Percentiles rank a stretch among this genome's conserved stretches.
phyloP scores from a whole-genome alignment of 2,888 invertebrate genomes.

The Pomacea canaliculata region DNA sequence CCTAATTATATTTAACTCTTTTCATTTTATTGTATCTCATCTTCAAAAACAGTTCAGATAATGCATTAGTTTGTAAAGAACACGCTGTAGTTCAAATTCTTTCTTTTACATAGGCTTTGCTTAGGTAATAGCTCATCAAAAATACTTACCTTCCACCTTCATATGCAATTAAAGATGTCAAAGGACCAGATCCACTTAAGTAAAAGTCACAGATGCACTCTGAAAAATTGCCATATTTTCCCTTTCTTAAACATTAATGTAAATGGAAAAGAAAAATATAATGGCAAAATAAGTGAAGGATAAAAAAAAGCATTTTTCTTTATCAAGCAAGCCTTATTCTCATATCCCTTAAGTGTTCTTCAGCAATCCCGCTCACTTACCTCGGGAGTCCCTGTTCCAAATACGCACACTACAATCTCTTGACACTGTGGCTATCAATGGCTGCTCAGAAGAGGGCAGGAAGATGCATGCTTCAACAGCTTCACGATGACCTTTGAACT shows the following conservation, averaged over 20 bases:
- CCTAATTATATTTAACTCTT: neutral
- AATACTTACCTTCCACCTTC: slow-evolving; percentile 57
- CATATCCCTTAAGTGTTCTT: neutral
- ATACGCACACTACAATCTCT: slow-evolving; percentile 68
- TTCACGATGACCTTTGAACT: slow-evolving; percentile 64
- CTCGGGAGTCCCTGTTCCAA: slow-evolving; percentile 68
- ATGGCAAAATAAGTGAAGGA: neutral
- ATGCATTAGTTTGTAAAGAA: neutral
- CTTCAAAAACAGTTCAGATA: neutral
- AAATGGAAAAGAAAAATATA: neutral
- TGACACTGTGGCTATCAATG: slow-evolving; percentile 66
- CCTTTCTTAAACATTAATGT: too few species aligned
- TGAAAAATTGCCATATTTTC: slow-evolving; percentile 34
- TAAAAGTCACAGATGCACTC: slow-evolving; percentile 45
- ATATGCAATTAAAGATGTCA: slow-evolving; percentile 60
- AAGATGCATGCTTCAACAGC: slow-evolving; percentile 61
- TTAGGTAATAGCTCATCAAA: neutral
- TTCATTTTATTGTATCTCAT: neutral
- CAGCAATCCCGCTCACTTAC: slow-evolving; percentile 42
- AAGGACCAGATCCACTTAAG: slow-evolving; percentile 61
- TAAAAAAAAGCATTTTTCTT: too few species aligned
- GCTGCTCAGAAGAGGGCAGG: slow-evolving; percentile 43
- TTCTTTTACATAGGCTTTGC: neutral
- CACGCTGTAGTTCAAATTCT: neutral
- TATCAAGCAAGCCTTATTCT: neutral